phyloP scores from a whole-genome alignment of 2,888 invertebrate species.

The Quadroppia sp. region DNA sequence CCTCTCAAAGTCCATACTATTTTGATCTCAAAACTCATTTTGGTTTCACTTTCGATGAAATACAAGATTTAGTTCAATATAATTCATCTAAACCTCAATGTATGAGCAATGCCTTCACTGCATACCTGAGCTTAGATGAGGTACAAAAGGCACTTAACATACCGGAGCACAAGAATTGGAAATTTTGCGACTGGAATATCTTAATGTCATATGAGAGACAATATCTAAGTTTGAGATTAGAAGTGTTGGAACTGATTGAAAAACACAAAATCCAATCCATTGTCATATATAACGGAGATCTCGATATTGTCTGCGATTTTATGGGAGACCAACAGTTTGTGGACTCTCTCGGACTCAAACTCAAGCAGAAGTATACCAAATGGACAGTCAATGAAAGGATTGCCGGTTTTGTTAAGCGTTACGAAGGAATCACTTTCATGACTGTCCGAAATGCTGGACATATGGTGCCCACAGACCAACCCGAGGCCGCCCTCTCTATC shows the following conservation, averaged over 20 bases:
- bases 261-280: not conserved
- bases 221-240: not conserved
- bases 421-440: not conserved
- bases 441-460: constrained; percentile 18
- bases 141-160: not conserved
- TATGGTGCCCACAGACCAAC: constrained; percentile 28
- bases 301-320: too few relatives aligned
- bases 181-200: not conserved
- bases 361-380: not conserved
- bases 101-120: not conserved
- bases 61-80: not conserved
- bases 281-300: constrained; percentile 1
- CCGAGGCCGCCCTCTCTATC: not conserved
- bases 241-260: not conserved
- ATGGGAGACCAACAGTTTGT: constrained; percentile 12
- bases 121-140: not conserved
- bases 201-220: not conserved
- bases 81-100: not conserved
- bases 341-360: not conserved
- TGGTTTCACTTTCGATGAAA: not conserved
- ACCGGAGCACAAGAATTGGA: not conserved
- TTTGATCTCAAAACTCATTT: not conserved
- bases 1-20: not conserved
- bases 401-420: constrained; percentile 20
- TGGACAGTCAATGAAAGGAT: not conserved